A percentile compares a stretch with the other conserved stretches of the same genome.
phyloP scores from a whole-genome alignment of 1,140 invertebrate species.

The Drosophila tropicalis region DNA sequence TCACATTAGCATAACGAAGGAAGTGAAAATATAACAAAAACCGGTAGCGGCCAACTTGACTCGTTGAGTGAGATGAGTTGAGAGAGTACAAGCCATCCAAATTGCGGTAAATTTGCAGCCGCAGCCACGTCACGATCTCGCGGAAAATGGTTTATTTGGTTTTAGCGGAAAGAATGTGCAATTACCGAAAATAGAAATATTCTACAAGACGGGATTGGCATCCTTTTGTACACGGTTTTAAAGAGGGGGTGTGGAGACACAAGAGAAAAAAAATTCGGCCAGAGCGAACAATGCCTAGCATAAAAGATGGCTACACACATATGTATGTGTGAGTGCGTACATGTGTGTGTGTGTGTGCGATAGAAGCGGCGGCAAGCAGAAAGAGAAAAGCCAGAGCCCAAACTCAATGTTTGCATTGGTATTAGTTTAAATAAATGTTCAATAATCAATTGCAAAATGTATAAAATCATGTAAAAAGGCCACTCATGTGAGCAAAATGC shows the following conservation, averaged over 20 bases:
- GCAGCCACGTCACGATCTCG: slow-evolving; percentile 72
- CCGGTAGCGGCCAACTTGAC: slow-evolving; percentile 54
- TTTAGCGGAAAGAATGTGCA: slow-evolving; percentile 38
- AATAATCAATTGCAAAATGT: slow-evolving; percentile 55
- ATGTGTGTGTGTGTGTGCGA: slow-evolving; percentile 23
- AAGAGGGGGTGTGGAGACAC: slow-evolving; percentile 29
- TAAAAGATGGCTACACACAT: slow-evolving; percentile 74
- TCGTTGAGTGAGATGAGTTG: slow-evolving; percentile 37
- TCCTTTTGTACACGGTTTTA: slow-evolving; percentile 53
- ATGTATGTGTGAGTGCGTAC: slow-evolving; percentile 26
- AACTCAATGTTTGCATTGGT: slow-evolving; percentile 53
- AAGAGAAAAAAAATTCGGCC: slow-evolving; percentile 24
- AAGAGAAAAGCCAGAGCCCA: slow-evolving; percentile 49
- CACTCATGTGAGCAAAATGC: slow-evolving; percentile 64
- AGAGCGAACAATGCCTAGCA: slow-evolving; percentile 61
- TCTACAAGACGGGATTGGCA: slow-evolving; percentile 57
- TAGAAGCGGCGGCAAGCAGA: slow-evolving; percentile 47
- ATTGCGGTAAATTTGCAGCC: slow-evolving; percentile 74
- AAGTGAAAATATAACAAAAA: slow-evolving; percentile 50
- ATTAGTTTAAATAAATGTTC: slow-evolving; percentile 56
- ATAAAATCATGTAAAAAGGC: slow-evolving; percentile 51
- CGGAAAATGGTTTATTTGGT: slow-evolving; percentile 30
- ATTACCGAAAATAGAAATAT: slow-evolving; percentile 49
- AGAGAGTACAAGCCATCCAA: slow-evolving; percentile 29
- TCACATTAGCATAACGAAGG: slow-evolving; percentile 39